A percentile compares a stretch with the other conserved stretches of the same genome.
Conservation (phyloP, 2,113 vertebrate species). For the Lophotis ruficrista region DNA sequence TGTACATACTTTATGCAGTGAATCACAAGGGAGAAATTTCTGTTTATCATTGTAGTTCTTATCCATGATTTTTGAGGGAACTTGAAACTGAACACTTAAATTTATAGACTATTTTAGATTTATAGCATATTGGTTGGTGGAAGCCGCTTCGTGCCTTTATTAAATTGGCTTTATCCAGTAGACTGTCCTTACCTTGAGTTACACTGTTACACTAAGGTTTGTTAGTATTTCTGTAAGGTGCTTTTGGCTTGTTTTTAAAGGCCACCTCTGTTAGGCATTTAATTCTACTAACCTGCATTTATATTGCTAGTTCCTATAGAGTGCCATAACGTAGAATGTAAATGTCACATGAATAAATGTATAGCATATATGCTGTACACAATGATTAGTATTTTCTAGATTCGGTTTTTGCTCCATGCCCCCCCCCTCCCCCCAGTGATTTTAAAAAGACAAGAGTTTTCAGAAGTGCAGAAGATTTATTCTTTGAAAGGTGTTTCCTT, state of each 20-base stretch:
- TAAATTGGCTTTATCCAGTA: neutral
- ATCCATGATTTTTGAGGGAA: neutral
- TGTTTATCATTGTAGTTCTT: neutral
- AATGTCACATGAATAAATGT: neutral
- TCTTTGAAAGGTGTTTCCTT: neutral
- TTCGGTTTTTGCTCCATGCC: accelerated
- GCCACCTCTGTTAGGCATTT: neutral
- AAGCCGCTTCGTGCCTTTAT: neutral
- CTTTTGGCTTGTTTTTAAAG: neutral
- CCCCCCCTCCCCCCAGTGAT: too few species aligned
- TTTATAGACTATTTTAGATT: neutral
- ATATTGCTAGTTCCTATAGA: neutral
- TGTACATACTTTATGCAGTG: neutral
- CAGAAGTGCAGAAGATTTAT: neutral
- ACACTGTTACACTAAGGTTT: neutral
- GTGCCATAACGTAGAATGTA: neutral
- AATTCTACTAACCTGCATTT: neutral
- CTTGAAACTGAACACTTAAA: neutral
- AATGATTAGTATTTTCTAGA: neutral
- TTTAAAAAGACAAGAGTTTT: neutral
- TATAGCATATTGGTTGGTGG: neutral
- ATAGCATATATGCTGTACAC: neutral
- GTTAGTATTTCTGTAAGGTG: neutral
- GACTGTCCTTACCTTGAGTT: neutral
- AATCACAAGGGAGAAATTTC: neutral